phyloP scores from a whole-genome alignment of 2,113 vertebrate species.

The Pluvialis apricaria region DNA sequence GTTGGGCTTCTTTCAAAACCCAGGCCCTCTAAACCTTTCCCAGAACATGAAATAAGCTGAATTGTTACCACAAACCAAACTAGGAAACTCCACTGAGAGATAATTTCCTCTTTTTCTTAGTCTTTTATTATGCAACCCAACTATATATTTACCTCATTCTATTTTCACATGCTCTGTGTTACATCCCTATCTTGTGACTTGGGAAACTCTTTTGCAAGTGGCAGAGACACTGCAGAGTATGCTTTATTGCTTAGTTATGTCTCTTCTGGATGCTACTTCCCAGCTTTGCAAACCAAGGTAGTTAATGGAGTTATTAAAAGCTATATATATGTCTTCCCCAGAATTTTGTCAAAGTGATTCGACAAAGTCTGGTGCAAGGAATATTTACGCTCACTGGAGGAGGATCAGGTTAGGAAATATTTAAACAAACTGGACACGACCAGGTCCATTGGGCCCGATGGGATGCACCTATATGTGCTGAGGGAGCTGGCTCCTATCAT shows the following conservation, averaged over 20 bases:
- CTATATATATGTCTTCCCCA: background rate
- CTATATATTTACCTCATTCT: background rate
- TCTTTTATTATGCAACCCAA: background rate
- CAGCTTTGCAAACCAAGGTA: background rate
- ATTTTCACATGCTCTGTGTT: background rate
- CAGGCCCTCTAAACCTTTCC: conserved; percentile 4
- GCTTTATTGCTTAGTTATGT: background rate
- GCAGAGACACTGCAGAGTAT: background rate
- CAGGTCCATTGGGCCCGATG: background rate
- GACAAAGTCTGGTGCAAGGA: background rate
- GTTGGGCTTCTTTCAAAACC: conserved; percentile 39
- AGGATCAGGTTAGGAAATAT: background rate
- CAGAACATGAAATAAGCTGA: conserved; percentile 51
- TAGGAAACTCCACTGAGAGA: background rate
- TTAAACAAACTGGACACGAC: background rate
- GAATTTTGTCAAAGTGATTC: background rate
- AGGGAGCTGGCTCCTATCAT: background rate
- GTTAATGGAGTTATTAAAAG: background rate
- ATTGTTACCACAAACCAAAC: conserved; percentile 42
- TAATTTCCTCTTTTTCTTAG: background rate
- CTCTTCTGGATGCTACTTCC: background rate
- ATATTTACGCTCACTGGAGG: background rate
- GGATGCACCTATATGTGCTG: fast-evolving
- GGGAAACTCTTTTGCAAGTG: background rate
- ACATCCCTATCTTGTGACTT: background rate